These are phyloP conservation scores for Microtus richardsoni DNA, from an alignment of 2,113 vertebrate genomes.

Conservation along the genomic window DNA sequence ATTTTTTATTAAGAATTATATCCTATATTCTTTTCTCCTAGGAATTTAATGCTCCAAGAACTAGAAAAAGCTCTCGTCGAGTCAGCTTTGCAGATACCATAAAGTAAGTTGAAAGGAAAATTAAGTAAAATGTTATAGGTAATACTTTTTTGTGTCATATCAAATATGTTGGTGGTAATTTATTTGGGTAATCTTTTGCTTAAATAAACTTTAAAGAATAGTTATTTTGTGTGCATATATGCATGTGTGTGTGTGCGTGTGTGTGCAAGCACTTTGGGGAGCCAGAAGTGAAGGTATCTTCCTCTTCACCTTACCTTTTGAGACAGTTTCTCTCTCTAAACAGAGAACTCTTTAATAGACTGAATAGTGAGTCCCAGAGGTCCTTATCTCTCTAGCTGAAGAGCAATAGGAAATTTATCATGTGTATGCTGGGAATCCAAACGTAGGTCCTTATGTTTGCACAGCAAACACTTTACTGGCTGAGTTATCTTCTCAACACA, in stretches of 20 bases:
- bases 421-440: not conserved
- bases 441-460: not conserved
- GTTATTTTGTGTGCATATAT: not conserved
- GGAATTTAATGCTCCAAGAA: constrained; percentile 81
- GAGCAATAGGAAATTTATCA: not conserved
- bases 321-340: not conserved
- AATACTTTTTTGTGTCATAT: constrained; percentile 26
- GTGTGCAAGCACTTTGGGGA: not conserved
- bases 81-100: constrained; percentile 91
- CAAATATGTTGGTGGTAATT: not conserved
- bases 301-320: not conserved
- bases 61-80: constrained; percentile 86
- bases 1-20: constrained; percentile 45
- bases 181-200: constrained; percentile 3
- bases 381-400: not conserved
- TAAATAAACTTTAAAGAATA: constrained; percentile 41
- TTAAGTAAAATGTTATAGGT: constrained; percentile 44
- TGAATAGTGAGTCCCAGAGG: not conserved
- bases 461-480: not conserved
- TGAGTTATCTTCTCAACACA: not conserved
- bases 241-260: not conserved
- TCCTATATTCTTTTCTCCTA: constrained; percentile 69
- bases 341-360: not conserved
- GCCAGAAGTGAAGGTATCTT: not conserved
- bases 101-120: constrained; percentile 82